Percentiles rank a stretch among this genome's conserved stretches.
Conservation (phyloP, 2,888 invertebrate species). For the Drosophila recens region DNA sequence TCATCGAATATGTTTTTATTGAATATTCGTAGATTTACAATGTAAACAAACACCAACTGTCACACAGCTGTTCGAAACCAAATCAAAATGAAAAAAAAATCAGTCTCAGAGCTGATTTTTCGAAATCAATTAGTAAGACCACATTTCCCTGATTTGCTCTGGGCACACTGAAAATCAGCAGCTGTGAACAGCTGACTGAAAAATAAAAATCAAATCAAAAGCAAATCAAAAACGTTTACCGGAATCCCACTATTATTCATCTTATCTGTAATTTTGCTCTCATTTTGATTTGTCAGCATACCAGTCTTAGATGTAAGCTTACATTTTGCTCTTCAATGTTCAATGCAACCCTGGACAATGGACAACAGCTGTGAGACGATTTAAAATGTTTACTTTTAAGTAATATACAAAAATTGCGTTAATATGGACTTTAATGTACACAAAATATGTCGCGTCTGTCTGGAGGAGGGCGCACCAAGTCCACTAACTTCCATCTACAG, state of each 20-base stretch:
- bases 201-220: no score
- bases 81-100: no score
- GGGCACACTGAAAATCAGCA: no score
- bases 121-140: no score
- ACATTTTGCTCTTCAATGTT: neutral
- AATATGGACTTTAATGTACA: conserved; percentile 85
- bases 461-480: conserved; percentile 87
- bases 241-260: neutral
- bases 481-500: conserved; percentile 87
- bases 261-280: neutral
- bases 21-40: no score
- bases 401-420: neutral
- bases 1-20: no score
- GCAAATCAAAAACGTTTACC: no score
- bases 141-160: no score
- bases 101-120: no score
- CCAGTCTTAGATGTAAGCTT: neutral
- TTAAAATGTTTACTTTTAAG: conserved; percentile 38
- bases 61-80: no score
- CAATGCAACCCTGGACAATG: conserved; percentile 12
- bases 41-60: no score
- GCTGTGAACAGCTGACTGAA: no score
- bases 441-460: conserved; percentile 87
- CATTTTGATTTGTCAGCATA: neutral
- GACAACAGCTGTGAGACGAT: conserved; percentile 36